Percentiles rank a stretch among this genome's conserved stretches.
These are phyloP conservation scores for Drosophila melanica DNA, from an alignment of 1,140 invertebrate genomes.

Conservation along the genomic window DNA sequence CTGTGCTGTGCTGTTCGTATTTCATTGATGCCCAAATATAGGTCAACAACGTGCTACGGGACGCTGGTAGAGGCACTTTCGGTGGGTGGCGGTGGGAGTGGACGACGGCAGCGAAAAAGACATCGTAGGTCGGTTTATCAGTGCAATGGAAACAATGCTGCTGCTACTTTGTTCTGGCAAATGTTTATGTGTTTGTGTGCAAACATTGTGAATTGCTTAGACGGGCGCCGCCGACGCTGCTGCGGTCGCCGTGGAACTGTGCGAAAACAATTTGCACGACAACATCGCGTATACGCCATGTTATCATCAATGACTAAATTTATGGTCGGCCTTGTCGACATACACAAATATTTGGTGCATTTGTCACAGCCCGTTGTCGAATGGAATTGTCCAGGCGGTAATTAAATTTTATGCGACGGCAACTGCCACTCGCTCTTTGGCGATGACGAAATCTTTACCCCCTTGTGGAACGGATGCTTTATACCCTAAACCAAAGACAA, in stretches of 20 bases:
- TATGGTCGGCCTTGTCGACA: slow-evolving; percentile 54
- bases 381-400: slow-evolving; percentile 27
- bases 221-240: slow-evolving; percentile 5
- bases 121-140: slow-evolving; percentile 60
- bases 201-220: slow-evolving; percentile 48
- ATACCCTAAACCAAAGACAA: neutral
- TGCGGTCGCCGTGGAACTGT: slow-evolving; percentile 12
- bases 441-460: neutral
- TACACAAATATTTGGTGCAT: slow-evolving; percentile 47
- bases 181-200: slow-evolving; percentile 6
- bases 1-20: slow-evolving; percentile 41
- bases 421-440: slow-evolving; percentile 33
- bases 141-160: slow-evolving; percentile 57
- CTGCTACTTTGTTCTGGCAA: slow-evolving; percentile 27
- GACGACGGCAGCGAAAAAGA: slow-evolving; percentile 36
- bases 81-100: neutral
- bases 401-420: slow-evolving; percentile 62
- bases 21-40: slow-evolving; percentile 84
- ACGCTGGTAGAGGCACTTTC: neutral
- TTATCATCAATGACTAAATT: slow-evolving; percentile 61
- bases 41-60: slow-evolving; percentile 74
- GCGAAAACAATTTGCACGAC: slow-evolving; percentile 42
- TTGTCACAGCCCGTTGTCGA: slow-evolving; percentile 35
- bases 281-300: slow-evolving; percentile 68
- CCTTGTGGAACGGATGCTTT: neutral